Conservation (phyloP, 2,797 vertebrate species). For the Peromyscus eremicus region DNA sequence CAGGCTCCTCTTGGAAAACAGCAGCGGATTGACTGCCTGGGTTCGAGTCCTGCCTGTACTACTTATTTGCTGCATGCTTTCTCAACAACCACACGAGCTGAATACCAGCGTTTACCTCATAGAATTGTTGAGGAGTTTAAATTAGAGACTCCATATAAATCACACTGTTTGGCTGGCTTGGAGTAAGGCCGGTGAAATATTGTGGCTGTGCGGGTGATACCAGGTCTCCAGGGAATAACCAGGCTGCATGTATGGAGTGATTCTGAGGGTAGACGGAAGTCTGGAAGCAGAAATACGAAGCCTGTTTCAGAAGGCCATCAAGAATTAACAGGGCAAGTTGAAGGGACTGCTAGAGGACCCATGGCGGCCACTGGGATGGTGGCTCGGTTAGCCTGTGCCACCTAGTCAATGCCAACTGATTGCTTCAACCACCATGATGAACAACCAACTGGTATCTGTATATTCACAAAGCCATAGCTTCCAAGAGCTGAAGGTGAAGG, state of each 20-base stretch:
- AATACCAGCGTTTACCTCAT: not conserved
- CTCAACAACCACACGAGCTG: not conserved
- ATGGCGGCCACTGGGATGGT: not conserved
- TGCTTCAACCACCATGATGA: not conserved
- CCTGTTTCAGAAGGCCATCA: not conserved
- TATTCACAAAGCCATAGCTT: constrained; percentile 26
- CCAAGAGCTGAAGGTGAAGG: constrained; percentile 34
- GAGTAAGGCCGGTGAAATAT: not conserved
- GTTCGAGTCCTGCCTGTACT: not conserved
- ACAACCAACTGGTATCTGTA: not conserved
- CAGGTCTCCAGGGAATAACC: not conserved
- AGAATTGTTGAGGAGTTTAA: not conserved
- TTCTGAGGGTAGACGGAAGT: not conserved
- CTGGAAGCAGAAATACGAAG: not conserved
- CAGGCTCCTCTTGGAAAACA: not conserved
- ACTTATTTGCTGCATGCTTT: not conserved
- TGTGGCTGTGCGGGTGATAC: not conserved
- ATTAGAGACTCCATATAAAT: not conserved
- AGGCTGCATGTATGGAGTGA: not conserved
- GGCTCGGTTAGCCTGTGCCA: not conserved
- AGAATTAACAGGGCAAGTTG: not conserved
- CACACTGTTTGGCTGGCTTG: not conserved
- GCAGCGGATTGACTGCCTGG: not conserved
- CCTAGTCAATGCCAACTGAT: not conserved
- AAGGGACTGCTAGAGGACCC: not conserved